A percentile compares a stretch with the other conserved stretches of the same genome.
Conservation (phyloP, 2,888 invertebrate species). For the Cataglyphis altisquamis region DNA sequence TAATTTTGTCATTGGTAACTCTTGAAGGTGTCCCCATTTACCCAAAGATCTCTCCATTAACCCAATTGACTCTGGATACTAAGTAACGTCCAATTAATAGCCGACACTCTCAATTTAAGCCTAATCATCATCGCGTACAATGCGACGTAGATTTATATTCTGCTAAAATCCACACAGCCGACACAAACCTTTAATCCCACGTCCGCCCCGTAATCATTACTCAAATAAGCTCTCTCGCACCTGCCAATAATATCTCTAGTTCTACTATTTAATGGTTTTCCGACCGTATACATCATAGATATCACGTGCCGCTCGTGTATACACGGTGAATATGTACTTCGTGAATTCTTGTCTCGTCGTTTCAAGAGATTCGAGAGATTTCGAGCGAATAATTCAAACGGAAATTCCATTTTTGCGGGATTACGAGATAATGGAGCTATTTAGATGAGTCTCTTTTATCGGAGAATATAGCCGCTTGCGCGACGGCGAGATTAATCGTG, state of each 20-base stretch:
- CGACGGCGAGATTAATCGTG: constrained; percentile 7
- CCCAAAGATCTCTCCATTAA: constrained; percentile 37
- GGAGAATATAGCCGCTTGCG: not conserved
- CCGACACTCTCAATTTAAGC: not conserved
- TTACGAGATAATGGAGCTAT: not conserved
- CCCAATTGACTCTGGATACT: constrained; percentile 32
- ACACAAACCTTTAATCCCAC: constrained; percentile 24
- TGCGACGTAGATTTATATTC: constrained; percentile 33
- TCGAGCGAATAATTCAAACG: not conserved
- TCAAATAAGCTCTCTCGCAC: constrained; percentile 15
- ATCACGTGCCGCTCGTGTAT: not conserved
- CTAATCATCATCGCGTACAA: constrained; percentile 1
- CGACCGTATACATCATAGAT: not conserved
- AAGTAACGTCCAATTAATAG: constrained; percentile 39
- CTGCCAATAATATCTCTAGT: constrained; percentile 42
- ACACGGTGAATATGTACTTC: not conserved
- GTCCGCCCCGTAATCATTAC: constrained; percentile 11
- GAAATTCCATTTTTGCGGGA: not conserved
- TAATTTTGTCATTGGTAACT: constrained; percentile 27
- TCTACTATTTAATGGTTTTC: constrained; percentile 16
- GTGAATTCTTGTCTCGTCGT: not conserved
- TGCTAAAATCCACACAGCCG: not conserved
- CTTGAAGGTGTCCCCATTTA: constrained; percentile 11
- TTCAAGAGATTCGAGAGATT: not conserved
- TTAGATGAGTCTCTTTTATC: not conserved